These are phyloP conservation scores for Molothrus aeneus DNA, from an alignment of 2,797 vertebrate species.

Conservation along the genomic window DNA sequence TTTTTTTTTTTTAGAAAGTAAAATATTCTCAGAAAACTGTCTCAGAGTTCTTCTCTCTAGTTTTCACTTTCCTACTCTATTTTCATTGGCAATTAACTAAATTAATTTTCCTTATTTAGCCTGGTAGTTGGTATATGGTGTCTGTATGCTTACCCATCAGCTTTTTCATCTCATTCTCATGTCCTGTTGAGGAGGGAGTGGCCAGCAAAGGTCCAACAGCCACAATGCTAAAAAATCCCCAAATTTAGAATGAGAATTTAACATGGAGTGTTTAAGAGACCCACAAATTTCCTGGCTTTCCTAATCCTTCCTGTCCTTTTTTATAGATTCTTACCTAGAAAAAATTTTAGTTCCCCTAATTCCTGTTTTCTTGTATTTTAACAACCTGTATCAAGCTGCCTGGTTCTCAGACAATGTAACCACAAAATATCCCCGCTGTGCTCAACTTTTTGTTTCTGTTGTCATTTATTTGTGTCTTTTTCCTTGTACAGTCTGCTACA, in stretches of 20 bases:
- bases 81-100: neutral
- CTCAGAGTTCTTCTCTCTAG: neutral
- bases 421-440: neutral
- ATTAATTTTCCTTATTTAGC: neutral
- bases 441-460: neutral
- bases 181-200: rapidly evolving
- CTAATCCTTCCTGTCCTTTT: neutral
- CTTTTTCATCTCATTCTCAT: neutral
- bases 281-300: neutral
- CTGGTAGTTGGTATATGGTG: neutral
- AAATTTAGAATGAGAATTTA: neutral
- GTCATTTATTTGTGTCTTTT: neutral
- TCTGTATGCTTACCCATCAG: neutral
- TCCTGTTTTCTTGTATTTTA: neutral
- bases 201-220: neutral
- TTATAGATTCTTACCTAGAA: neutral
- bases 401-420: neutral
- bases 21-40: neutral
- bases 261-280: neutral
- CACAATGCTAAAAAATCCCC: rapidly evolving
- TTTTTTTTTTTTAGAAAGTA: neutral
- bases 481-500: neutral
- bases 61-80: neutral
- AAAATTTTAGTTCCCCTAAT: neutral
- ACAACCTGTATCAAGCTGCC: neutral